Conservation (phyloP, 2,888 invertebrate genomes). For the Odontocolon sp. region DNA sequence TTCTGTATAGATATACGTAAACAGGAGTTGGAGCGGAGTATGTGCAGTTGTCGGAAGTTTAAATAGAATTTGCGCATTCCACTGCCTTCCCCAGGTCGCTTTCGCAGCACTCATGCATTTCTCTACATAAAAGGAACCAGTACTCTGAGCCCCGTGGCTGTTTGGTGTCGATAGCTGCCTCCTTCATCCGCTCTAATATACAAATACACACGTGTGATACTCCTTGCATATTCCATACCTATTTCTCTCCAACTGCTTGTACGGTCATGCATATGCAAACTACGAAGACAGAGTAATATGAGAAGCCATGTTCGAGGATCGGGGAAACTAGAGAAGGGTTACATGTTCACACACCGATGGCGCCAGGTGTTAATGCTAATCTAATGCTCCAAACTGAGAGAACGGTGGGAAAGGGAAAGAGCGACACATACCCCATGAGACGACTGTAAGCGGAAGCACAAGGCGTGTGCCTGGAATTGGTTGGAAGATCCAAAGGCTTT, state of each 20-base stretch:
- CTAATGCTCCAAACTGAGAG: conserved; percentile 6
- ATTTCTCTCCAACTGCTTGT: conserved; percentile 10
- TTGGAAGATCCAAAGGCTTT: conserved; percentile 5
- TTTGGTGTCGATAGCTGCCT: conserved; percentile 43
- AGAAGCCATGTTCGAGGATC: conserved; percentile 2
- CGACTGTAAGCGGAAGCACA: background rate
- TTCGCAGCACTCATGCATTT: conserved; percentile 15
- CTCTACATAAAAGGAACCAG: conserved; percentile 8
- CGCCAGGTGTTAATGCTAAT: conserved; percentile 52
- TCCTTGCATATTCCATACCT: background rate
- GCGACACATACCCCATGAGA: background rate
- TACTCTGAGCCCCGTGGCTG: conserved; percentile 7
- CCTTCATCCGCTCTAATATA: conserved; percentile 16
- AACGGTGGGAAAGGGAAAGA: background rate
- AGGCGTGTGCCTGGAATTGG: background rate
- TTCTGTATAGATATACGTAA: background rate
- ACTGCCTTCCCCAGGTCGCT: background rate
- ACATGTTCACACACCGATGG: conserved; percentile 5
- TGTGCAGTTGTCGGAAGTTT: conserved; percentile 55
- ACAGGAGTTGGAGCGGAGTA: conserved; percentile 9
- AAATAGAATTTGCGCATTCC: conserved; percentile 58
- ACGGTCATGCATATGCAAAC: conserved; percentile 40
- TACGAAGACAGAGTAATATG: conserved; percentile 43
- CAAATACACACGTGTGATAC: background rate
- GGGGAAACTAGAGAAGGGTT: background rate